Percentiles rank a stretch among this genome's conserved stretches.
Evolutionary conservation across 2,797 vertebrate genomes (phyloP).

Genomic region (Acanthiza pusilla): DNA sequence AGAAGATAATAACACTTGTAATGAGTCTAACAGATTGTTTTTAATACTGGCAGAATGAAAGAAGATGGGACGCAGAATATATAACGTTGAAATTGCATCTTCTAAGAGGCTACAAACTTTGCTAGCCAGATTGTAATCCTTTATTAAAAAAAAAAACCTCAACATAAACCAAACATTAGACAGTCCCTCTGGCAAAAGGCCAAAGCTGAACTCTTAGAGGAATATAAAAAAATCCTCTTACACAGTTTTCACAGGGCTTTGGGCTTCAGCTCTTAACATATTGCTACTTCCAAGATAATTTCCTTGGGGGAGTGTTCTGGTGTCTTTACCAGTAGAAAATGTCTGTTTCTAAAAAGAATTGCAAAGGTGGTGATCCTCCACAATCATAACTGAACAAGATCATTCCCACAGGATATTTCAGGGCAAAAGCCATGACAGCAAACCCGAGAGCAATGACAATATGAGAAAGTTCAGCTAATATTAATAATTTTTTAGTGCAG

Average conservation of each 20-base stretch:
- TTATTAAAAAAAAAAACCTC: not conserved
- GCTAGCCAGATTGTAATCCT: not conserved
- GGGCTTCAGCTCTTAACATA: slow-evolving; percentile 12
- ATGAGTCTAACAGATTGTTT: not conserved
- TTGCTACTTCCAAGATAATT: not conserved
- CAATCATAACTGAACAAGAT: not conserved
- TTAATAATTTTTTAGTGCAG: not conserved
- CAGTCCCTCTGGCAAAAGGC: slow-evolving; percentile 3
- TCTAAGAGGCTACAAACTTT: not conserved
- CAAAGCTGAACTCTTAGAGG: slow-evolving; percentile 1
- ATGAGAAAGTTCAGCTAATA: not conserved
- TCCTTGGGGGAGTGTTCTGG: not conserved
- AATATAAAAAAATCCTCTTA: slow-evolving; percentile 42
- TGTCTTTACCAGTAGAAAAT: not conserved
- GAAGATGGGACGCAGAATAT: not conserved
- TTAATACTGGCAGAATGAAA: not conserved
- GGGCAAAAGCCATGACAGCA: not conserved
- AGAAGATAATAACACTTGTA: not conserved
- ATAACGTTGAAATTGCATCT: not conserved
- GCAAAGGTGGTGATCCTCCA: not conserved
- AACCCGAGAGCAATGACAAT: not conserved
- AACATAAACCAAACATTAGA: not conserved
- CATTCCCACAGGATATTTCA: not conserved
- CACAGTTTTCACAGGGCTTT: slow-evolving; percentile 13
- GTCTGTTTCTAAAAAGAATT: not conserved